phyloP scores from a whole-genome alignment of 2,113 vertebrate species.

The Prionailurus bengalensis region DNA sequence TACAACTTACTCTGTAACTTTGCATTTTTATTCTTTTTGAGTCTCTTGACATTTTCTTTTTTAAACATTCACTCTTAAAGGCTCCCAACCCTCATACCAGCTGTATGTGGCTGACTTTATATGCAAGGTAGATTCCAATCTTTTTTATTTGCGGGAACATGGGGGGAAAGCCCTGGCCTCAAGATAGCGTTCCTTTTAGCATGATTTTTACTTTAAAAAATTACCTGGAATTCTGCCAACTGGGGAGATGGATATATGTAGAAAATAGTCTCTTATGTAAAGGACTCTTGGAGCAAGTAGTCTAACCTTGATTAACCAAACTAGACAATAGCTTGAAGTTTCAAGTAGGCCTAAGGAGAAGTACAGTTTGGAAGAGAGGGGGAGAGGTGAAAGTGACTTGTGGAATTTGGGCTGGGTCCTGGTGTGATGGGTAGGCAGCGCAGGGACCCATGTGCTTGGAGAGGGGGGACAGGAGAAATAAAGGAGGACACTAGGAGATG shows the following conservation, averaged over 20 bases:
- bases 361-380: neutral
- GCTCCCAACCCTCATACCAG: neutral
- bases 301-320: neutral
- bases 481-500: neutral
- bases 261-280: neutral
- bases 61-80: slow-evolving; percentile 1
- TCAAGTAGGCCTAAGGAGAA: neutral
- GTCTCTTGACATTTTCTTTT: neutral
- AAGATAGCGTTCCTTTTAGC: neutral
- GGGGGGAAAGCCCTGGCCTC: neutral
- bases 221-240: neutral
- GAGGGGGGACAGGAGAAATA: neutral
- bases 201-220: neutral
- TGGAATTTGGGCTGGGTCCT: neutral
- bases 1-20: slow-evolving; percentile 43
- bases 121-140: neutral
- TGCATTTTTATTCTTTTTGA: slow-evolving; percentile 12
- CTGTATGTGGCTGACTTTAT: neutral
- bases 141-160: neutral
- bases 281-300: neutral
- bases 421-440: neutral
- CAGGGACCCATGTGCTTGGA: neutral
- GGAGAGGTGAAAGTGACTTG: neutral
- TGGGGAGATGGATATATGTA: neutral
- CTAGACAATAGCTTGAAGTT: neutral